Conservation (phyloP, 1,140 invertebrate genomes). For the Octopus bimaculoides region DNA sequence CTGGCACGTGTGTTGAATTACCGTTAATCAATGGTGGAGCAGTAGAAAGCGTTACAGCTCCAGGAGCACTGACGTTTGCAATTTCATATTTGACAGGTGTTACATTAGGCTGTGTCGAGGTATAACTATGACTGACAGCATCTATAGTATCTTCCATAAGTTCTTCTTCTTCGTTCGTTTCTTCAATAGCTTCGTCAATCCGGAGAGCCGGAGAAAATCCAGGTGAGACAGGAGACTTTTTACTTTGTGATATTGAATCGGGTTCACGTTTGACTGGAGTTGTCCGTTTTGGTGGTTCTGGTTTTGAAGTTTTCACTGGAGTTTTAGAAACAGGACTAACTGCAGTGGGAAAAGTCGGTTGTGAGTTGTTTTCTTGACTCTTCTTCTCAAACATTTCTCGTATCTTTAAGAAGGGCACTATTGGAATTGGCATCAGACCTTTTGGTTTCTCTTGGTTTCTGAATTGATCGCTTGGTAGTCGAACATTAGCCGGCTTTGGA, state of each 20-base stretch:
- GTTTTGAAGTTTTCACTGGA: neutral
- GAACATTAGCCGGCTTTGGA: slow-evolving; percentile 23
- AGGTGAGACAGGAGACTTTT: neutral
- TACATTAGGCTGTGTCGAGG: too few species aligned
- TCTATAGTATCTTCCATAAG: neutral
- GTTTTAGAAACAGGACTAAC: neutral
- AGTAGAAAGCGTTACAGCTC: too few species aligned
- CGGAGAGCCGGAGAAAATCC: neutral
- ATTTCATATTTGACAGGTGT: too few species aligned
- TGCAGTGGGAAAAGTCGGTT: neutral
- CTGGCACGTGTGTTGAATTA: too few species aligned
- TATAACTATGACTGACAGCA: too few species aligned
- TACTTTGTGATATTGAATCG: neutral
- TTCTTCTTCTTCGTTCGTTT: neutral
- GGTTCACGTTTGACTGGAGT: neutral
- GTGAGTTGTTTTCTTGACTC: neutral
- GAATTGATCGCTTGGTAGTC: slow-evolving; percentile 46
- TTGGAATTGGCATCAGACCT: slow-evolving; percentile 46
- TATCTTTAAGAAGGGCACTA: slow-evolving; percentile 48
- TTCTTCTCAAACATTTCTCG: slow-evolving; percentile 50
- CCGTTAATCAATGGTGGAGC: too few species aligned
- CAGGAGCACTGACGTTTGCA: too few species aligned
- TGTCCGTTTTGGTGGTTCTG: neutral
- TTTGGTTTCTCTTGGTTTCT: slow-evolving; percentile 43
- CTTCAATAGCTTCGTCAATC: slow-evolving; percentile 3